These are phyloP conservation scores for Ochropleura plecta DNA, from an alignment of 2,888 invertebrate species.

Conservation along the genomic window DNA sequence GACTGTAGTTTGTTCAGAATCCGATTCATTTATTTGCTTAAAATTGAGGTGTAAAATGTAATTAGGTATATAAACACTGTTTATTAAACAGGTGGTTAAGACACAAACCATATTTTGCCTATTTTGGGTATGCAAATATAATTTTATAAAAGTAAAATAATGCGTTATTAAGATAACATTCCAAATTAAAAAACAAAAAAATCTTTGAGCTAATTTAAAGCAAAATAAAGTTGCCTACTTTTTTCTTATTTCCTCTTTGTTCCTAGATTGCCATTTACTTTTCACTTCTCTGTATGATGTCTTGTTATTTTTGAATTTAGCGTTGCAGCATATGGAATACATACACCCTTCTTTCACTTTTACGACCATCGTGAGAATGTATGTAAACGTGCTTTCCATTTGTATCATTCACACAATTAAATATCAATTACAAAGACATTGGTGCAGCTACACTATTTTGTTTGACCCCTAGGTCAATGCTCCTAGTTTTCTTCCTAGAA, in stretches of 20 bases:
- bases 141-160: too few species aligned
- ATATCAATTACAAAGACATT: conserved; percentile 41
- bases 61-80: too few species aligned
- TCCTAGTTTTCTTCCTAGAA: neutral
- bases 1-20: neutral
- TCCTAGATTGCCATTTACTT: neutral
- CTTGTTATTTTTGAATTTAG: neutral
- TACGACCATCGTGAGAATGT: conserved; percentile 39
- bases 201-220: too few species aligned
- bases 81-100: too few species aligned
- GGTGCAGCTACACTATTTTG: conserved; percentile 6
- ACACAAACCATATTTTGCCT: too few species aligned
- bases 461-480: conserved; percentile 33
- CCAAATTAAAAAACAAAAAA: too few species aligned
- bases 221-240: neutral
- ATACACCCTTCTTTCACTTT: conserved; percentile 43
- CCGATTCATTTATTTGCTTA: too few species aligned
- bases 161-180: too few species aligned
- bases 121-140: too few species aligned
- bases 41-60: too few species aligned
- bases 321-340: neutral
- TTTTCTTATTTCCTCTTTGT: neutral
- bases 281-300: neutral
- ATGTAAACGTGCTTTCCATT: neutral
- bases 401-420: conserved; percentile 48